Conservation (phyloP, 1,140 invertebrate genomes). For the Helicoverpa armigera region DNA sequence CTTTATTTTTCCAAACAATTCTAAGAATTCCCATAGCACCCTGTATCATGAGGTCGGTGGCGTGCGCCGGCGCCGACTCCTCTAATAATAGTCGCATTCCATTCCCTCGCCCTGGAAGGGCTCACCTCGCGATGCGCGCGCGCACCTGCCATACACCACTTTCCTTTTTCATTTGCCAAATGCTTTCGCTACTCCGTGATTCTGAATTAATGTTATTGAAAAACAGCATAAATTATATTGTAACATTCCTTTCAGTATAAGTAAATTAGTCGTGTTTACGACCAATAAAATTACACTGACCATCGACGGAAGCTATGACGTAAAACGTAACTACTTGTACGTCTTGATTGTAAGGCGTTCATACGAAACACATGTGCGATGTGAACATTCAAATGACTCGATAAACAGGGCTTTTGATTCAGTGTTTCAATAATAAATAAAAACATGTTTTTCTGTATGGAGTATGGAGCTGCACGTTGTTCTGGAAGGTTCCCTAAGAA, state of each 20-base stretch:
- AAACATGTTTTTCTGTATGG: neutral
- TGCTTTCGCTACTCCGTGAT: constrained; percentile 64
- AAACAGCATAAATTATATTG: constrained; percentile 4
- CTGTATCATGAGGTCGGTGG: constrained; percentile 64
- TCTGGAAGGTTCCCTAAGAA: constrained; percentile 14
- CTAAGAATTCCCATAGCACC: constrained; percentile 56
- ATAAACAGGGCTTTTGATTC: constrained; percentile 8
- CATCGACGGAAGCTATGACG: constrained; percentile 10
- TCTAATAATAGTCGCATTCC: constrained; percentile 82
- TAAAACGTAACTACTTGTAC: constrained; percentile 3
- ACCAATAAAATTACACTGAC: constrained; percentile 13
- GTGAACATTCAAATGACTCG: neutral
- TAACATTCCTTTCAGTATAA: neutral
- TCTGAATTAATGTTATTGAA: constrained; percentile 43
- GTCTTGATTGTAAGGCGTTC: constrained; percentile 3
- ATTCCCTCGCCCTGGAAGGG: constrained; percentile 65
- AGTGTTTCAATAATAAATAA: neutral
- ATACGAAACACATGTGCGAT: constrained; percentile 9
- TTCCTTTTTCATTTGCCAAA: constrained; percentile 77
- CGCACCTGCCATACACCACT: constrained; percentile 74
- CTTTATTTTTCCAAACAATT: constrained; percentile 59
- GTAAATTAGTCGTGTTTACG: constrained; percentile 11
- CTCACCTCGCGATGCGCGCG: constrained; percentile 61
- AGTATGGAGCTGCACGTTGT: too few species aligned
- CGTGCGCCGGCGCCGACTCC: constrained; percentile 75